Conservation (phyloP, 2,113 vertebrate genomes). For the Albula goreensis region DNA sequence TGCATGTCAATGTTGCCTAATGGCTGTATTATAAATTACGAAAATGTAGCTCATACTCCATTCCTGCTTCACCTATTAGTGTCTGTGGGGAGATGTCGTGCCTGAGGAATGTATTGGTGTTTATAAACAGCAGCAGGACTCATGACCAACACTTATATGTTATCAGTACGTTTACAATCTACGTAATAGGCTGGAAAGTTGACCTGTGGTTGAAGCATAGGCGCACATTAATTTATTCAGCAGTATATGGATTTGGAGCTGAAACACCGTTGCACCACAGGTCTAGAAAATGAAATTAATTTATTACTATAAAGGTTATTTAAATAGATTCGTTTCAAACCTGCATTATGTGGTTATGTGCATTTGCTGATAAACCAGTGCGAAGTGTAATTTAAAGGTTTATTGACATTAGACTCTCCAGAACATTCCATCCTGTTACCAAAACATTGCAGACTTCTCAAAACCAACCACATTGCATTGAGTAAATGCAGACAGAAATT, state of each 20-base stretch:
- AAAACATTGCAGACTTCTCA: background rate
- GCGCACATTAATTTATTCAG: background rate
- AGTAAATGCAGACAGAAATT: background rate
- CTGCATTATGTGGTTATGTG: background rate
- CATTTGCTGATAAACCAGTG: background rate
- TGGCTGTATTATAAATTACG: background rate
- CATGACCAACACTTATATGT: background rate
- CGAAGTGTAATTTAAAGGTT: background rate
- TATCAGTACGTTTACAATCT: no score
- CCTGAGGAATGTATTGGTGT: background rate
- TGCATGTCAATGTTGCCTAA: background rate
- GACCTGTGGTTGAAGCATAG: background rate
- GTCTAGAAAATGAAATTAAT: background rate
- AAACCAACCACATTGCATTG: background rate
- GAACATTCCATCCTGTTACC: constrained; percentile 15
- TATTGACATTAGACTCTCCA: background rate
- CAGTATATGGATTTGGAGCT: background rate
- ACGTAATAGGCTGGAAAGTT: no score
- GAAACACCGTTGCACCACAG: background rate
- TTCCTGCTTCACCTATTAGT: background rate
- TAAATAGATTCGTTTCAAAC: background rate
- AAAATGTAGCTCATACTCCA: background rate
- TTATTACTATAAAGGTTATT: background rate
- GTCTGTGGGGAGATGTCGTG: background rate
- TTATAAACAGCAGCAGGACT: background rate